Base-by-base conservation (phyloP, 2,888 invertebrate genomes). In the Microplitis manilae region DNA sequence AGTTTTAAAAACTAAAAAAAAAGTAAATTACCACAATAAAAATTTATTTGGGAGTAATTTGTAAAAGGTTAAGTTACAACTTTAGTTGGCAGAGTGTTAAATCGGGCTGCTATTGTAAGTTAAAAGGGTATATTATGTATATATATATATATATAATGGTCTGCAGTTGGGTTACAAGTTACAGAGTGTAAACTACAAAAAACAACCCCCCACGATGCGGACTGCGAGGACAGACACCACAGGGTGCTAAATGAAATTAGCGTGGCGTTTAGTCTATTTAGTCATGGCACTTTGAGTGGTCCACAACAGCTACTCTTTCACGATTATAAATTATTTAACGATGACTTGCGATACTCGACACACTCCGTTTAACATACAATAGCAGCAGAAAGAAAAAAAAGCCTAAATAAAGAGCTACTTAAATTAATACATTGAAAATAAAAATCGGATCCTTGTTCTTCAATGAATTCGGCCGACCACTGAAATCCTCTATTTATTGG, bases 221-320 rank as follows among this genome's bases (percentile, higher is more conserved):
- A 74, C 59, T 50, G 76, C 78, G 68, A 77, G 77, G 78, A 77
- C 75, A 73, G 67, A 77, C 81, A 79, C 83, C 80, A 82, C 82
- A 83, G 79, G 85, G 88, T 86, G 88, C 86, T 87, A 88, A 89
- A 87, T 87, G 88, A 88, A 89, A 89, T 89, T 89, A 89, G 87
- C 85, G 83, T 84, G 86, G 85, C 86, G 85, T 87, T 88, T 89
- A 88, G 88, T 87, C 84, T 85, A 87, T 86, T 87, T 83, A 84
- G 85, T 83, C 84, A 84, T 84, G 83, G 84, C 85, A 73, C 86
- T 87, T 30, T 84, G 83, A 83, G 78, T 81, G 85, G 87, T 87
- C 85, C 87, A 50, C 50, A 50, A 50, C 50, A 50, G 50, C 50
- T 50, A 50, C 50, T 76, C 69, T 65, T 62, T 74, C 75, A 65